Evolutionary conservation across 2,797 vertebrate genomes (phyloP).

Genomic region (Rhinogobio ventralis): DNA sequence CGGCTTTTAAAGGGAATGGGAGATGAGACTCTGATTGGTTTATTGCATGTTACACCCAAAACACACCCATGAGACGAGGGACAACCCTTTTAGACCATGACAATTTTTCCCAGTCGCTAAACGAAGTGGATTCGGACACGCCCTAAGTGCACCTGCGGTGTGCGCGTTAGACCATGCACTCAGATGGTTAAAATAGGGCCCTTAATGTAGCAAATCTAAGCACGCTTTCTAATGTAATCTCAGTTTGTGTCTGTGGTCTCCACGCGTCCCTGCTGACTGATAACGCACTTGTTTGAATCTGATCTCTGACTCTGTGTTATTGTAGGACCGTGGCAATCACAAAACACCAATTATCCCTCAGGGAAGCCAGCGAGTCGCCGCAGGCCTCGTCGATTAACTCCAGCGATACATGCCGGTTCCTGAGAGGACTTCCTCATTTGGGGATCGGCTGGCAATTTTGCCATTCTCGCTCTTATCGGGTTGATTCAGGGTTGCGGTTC

Average conservation of each 20-base stretch:
- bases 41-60: no score
- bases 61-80: no score
- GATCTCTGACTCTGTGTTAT: constrained; percentile 42
- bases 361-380: constrained; percentile 43
- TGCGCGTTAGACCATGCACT: no score
- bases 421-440: constrained; percentile 31
- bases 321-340: constrained; percentile 35
- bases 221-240: not conserved
- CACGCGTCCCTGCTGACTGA: constrained; percentile 11
- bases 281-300: constrained; percentile 30
- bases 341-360: constrained; percentile 53
- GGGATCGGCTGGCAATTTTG: not conserved
- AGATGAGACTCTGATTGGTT: no score
- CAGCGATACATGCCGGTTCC: constrained; percentile 54
- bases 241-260: not conserved
- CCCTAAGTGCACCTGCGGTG: no score
- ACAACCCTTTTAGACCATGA: no score
- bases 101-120: no score
- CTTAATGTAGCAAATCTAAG: not conserved
- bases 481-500: constrained; percentile 62
- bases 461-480: constrained; percentile 45
- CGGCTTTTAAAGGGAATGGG: no score
- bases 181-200: no score
- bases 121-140: no score
- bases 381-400: constrained; percentile 52